phyloP scores from a whole-genome alignment of 2,113 vertebrate genomes.

The Apaloderma vittatum region DNA sequence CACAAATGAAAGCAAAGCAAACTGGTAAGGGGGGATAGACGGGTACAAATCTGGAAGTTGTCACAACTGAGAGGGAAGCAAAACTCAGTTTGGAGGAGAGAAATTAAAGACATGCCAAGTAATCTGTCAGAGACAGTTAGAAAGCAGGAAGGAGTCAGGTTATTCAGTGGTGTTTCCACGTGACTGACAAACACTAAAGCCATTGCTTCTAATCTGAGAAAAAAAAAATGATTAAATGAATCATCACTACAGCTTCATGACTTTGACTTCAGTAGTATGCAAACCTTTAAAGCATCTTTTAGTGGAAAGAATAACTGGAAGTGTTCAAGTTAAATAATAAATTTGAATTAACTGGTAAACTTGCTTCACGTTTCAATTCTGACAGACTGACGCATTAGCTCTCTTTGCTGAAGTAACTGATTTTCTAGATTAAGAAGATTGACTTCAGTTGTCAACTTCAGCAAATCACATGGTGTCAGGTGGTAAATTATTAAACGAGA shows the following conservation, averaged over 20 bases:
- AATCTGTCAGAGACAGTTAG: neutral
- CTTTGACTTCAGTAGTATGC: neutral
- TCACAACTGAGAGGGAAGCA: neutral
- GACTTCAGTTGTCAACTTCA: neutral
- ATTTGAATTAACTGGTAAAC: neutral
- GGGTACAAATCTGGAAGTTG: neutral
- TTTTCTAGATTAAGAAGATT: neutral
- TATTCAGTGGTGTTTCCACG: neutral
- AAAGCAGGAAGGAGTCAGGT: neutral
- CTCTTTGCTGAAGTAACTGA: neutral
- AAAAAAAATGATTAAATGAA: neutral
- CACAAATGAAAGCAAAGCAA: neutral
- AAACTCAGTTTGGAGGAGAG: neutral
- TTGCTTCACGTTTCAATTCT: neutral
- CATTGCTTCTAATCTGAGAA: neutral
- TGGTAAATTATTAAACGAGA: neutral
- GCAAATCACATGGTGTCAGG: neutral
- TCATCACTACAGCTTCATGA: neutral
- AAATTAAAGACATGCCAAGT: neutral
- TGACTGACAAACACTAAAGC: neutral
- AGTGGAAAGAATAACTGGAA: neutral
- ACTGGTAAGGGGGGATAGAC: neutral
- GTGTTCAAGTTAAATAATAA: neutral
- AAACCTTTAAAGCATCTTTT: neutral
- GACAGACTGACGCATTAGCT: neutral